Percentiles rank a stretch among this genome's conserved stretches.
Evolutionary conservation across 2,113 vertebrate species (phyloP).

Genomic region (Cygnus atratus): DNA sequence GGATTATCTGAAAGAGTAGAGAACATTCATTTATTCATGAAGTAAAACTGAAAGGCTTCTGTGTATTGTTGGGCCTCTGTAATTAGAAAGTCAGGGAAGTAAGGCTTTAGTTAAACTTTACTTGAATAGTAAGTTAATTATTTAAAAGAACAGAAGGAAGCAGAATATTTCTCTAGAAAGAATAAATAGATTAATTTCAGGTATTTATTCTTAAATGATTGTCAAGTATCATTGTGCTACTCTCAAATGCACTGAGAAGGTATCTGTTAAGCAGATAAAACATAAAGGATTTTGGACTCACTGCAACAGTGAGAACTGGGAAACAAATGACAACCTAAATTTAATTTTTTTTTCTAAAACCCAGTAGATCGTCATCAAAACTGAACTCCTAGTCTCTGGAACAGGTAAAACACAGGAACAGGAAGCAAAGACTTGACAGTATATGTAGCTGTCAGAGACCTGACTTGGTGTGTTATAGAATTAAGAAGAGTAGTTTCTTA

Average conservation of each 20-base stretch:
- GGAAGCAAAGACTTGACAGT: background rate
- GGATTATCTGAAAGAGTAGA: background rate
- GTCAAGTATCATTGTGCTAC: background rate
- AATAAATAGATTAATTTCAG: conserved; percentile 32
- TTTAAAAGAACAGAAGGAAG: conserved; percentile 22
- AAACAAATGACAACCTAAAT: background rate
- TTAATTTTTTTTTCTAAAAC: background rate
- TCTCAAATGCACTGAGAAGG: background rate
- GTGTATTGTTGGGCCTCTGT: background rate
- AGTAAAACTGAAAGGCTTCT: conserved; percentile 1
- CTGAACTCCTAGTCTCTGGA: background rate
- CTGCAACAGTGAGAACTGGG: background rate
- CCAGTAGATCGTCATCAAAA: background rate
- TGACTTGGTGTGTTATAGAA: background rate
- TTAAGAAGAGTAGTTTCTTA: background rate
- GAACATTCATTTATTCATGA: conserved; percentile 35
- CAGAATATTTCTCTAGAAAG: background rate
- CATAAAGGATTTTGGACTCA: background rate
- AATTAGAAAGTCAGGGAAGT: conserved; percentile 12
- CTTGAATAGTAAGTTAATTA: background rate
- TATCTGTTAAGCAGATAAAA: background rate
- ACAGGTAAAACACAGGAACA: background rate
- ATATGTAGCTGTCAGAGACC: background rate
- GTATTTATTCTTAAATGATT: conserved; percentile 14
- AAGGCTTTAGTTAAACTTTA: background rate